These are phyloP conservation scores for Rachycentron canadum DNA, from an alignment of 2,797 vertebrate genomes.

Conservation along the genomic window DNA sequence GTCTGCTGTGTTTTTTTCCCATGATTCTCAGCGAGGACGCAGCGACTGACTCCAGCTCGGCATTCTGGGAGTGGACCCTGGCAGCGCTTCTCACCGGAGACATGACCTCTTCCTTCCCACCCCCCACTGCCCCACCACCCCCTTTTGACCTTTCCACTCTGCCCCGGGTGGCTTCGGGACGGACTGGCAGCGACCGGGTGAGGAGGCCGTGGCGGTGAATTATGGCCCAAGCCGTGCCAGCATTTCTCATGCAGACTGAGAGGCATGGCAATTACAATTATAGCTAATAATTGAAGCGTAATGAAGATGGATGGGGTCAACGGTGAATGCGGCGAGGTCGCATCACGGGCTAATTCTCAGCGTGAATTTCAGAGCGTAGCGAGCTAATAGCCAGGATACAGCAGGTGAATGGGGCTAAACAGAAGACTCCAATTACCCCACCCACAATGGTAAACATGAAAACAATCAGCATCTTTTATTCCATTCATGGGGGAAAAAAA, in stretches of 20 bases:
- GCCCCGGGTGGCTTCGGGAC: conserved; percentile 48
- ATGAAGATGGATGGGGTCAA: conserved; percentile 80
- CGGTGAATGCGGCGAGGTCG: conserved; percentile 52
- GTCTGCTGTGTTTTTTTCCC: conserved; percentile 69
- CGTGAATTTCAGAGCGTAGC: conserved; percentile 53
- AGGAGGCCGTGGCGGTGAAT: conserved; percentile 59
- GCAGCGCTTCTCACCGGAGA: conserved; percentile 72
- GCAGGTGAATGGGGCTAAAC: conserved; percentile 60
- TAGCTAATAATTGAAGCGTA: conserved; percentile 69
- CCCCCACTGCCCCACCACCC: conserved; percentile 29
- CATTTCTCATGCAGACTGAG: conserved; percentile 71
- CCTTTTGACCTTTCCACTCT: conserved; percentile 71
- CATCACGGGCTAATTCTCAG: conserved; percentile 63
- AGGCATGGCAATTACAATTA: conserved; percentile 74
- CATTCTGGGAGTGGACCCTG: conserved; percentile 71
- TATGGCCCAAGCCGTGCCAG: conserved; percentile 60
- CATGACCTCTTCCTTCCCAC: conserved; percentile 60
- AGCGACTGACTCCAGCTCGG: conserved; percentile 56
- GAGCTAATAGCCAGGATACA: conserved; percentile 48
- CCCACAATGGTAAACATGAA: conserved; percentile 1
- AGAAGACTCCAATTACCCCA: conserved; percentile 9
- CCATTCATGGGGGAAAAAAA: not conserved
- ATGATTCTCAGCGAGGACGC: conserved; percentile 71
- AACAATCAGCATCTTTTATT: conserved; percentile 8
- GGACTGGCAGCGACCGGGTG: conserved; percentile 38